A percentile compares a stretch with the other conserved stretches of the same genome.
Conservation (phyloP, 2,113 vertebrate species). For the Hippolais icterina region DNA sequence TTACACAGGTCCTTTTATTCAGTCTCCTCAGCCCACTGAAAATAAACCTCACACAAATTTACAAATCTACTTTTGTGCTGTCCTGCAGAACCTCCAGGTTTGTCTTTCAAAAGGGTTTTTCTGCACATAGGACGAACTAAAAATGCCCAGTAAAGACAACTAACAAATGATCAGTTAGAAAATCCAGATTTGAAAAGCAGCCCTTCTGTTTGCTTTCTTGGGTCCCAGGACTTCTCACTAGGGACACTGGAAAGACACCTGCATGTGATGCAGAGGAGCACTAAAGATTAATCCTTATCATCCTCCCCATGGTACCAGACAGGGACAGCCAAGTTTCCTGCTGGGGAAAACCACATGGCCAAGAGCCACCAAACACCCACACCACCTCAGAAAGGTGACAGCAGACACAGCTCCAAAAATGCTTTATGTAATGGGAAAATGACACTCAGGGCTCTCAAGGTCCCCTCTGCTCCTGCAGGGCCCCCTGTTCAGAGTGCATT, state of each 20-base stretch:
- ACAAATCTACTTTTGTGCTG: background rate
- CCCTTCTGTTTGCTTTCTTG: background rate
- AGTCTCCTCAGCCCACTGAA: background rate
- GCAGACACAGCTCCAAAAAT: background rate
- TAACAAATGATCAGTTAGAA: background rate
- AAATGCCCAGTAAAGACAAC: background rate
- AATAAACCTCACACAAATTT: background rate
- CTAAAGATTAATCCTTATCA: background rate
- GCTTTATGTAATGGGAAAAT: background rate
- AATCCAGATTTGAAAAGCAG: background rate
- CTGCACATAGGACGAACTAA: background rate
- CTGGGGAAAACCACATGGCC: background rate
- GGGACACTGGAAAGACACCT: background rate
- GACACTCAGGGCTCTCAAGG: background rate
- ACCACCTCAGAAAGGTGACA: background rate
- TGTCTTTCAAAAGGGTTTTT: background rate
- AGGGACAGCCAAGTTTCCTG: background rate
- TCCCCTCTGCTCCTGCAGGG: background rate
- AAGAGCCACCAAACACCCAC: background rate
- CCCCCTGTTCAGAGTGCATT: background rate
- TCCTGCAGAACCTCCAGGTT: background rate
- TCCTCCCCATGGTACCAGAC: background rate
- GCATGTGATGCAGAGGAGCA: background rate
- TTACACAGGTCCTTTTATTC: background rate
- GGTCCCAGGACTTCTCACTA: background rate